phyloP scores from a whole-genome alignment of 1,140 invertebrate species.

The Listronotus bonariensis region DNA sequence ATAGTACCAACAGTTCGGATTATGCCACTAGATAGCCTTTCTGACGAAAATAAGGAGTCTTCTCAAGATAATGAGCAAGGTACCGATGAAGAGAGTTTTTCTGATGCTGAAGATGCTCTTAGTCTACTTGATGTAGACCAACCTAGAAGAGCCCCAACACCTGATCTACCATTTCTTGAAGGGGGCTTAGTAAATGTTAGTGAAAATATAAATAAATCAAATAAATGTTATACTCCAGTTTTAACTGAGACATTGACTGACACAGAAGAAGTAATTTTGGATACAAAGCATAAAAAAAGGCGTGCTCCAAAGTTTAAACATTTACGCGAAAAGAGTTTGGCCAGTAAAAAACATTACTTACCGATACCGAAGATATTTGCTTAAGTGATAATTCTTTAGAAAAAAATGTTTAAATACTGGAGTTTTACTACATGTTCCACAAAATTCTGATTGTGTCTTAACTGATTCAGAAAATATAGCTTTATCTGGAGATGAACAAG shows the following conservation, averaged over 20 bases:
- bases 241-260: constrained; percentile 56
- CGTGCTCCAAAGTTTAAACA: constrained; percentile 39
- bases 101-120: constrained; percentile 29
- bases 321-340: constrained; percentile 20
- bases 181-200: constrained; percentile 44
- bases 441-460: background rate
- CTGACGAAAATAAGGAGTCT: constrained; percentile 3
- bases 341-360: constrained; percentile 37
- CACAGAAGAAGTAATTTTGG: constrained; percentile 59
- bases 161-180: constrained; percentile 43
- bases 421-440: constrained; percentile 2
- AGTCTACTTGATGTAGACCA: constrained; percentile 5
- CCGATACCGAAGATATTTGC: constrained; percentile 62
- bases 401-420: background rate
- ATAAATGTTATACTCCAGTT: background rate
- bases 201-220: constrained; percentile 34
- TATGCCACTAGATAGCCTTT: constrained; percentile 54
- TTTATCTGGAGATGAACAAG: constrained; percentile 48
- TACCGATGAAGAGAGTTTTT: constrained; percentile 37
- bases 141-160: constrained; percentile 1
- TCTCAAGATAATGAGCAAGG: background rate
- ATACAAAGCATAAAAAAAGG: constrained; percentile 35
- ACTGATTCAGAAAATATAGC: constrained; percentile 47
- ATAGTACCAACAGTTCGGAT: constrained; percentile 57
- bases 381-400: constrained; percentile 53